A percentile compares a stretch with the other conserved stretches of the same genome.
These are phyloP conservation scores for Neopelma chrysocephalum DNA, from an alignment of 2,797 vertebrate species.

Conservation along the genomic window DNA sequence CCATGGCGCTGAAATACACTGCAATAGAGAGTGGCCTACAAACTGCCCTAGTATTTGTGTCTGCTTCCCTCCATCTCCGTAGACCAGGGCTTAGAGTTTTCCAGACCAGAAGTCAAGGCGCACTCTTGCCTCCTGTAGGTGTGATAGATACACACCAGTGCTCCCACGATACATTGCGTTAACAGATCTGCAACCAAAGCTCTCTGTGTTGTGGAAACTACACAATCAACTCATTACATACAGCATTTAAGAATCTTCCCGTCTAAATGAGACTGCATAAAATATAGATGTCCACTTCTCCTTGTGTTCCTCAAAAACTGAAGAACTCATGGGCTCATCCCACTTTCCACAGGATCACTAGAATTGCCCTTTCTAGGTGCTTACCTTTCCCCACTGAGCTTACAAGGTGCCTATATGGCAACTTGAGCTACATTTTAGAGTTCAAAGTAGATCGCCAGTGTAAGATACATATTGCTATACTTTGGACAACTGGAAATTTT, in stretches of 20 bases:
- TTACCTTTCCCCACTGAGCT: neutral
- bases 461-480: neutral
- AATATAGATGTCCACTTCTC: neutral
- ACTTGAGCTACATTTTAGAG: neutral
- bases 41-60: neutral
- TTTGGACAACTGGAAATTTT: neutral
- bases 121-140: neutral
- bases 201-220: neutral
- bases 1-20: neutral
- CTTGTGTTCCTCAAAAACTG: neutral
- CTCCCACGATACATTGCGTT: rapidly evolving
- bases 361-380: neutral
- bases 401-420: neutral
- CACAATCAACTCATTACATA: neutral
- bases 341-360: neutral
- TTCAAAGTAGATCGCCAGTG: neutral
- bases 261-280: neutral
- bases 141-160: neutral
- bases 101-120: neutral
- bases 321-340: neutral
- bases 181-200: neutral
- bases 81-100: neutral
- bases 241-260: neutral
- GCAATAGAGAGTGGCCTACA: neutral
- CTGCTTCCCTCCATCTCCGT: neutral